phyloP scores from a whole-genome alignment of 2,113 vertebrate species.

The Rana temporaria region DNA sequence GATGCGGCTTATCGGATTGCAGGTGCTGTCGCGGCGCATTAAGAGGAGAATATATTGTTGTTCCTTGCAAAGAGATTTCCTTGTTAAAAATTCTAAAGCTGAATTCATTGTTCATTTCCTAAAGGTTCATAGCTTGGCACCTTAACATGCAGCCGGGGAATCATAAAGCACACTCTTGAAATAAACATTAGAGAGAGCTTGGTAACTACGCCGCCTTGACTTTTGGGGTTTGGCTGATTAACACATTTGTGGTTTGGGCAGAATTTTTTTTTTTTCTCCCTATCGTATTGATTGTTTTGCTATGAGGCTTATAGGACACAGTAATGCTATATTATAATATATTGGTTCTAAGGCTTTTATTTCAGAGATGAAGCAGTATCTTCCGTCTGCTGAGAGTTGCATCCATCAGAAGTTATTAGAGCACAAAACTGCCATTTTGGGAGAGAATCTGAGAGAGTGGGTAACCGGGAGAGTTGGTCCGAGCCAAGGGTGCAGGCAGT shows the following conservation, averaged over 20 bases:
- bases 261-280: not conserved
- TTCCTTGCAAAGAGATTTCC: slow-evolving; percentile 10
- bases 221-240: not conserved
- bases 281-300: not conserved
- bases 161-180: slow-evolving; percentile 38
- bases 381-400: slow-evolving; percentile 1
- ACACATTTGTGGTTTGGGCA: not conserved
- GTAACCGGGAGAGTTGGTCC: too few relatives aligned
- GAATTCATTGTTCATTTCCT: slow-evolving; percentile 48
- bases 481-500: too few relatives aligned
- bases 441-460: slow-evolving; percentile 4
- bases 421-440: not conserved
- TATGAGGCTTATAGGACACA: not conserved
- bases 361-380: not conserved
- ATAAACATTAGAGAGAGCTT: not conserved
- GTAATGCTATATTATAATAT: not conserved
- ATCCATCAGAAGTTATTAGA: slow-evolving; percentile 11
- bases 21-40: slow-evolving; percentile 17
- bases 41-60: slow-evolving; percentile 30
- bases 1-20: slow-evolving; percentile 18
- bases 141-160: slow-evolving; percentile 32
- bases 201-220: not conserved
- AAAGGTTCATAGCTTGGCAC: slow-evolving; percentile 44
- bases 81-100: slow-evolving; percentile 55
- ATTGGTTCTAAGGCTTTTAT: not conserved